phyloP scores from a whole-genome alignment of 2,797 vertebrate genomes.

The Spinus olivaceus region DNA sequence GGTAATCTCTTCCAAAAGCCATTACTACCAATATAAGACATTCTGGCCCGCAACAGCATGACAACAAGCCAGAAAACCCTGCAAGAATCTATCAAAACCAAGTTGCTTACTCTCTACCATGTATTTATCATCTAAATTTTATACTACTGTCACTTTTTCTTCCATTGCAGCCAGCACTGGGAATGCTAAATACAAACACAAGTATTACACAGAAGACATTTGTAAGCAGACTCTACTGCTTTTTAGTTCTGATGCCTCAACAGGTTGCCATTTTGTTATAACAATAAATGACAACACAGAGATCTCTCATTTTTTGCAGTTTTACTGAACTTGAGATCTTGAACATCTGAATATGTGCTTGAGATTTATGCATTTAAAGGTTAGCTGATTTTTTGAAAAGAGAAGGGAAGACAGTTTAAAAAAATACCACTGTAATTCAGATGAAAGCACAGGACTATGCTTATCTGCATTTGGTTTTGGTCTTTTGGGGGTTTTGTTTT shows the following conservation, averaged over 20 bases:
- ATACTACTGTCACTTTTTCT: not conserved
- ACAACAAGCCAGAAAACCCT: not conserved
- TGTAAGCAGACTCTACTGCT: not conserved
- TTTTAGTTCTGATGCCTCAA: not conserved
- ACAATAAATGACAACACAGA: not conserved
- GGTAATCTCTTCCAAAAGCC: not conserved
- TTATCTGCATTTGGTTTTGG: not conserved
- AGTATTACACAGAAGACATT: not conserved
- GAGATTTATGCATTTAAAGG: not conserved
- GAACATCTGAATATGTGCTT: not conserved
- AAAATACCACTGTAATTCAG: not conserved
- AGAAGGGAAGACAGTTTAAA: not conserved
- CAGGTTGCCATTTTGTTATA: not conserved
- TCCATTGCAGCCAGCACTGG: not conserved
- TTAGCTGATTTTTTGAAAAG: not conserved
- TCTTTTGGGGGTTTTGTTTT: not conserved
- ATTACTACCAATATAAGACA: not conserved
- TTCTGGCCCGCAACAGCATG: not conserved
- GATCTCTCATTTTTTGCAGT: not conserved
- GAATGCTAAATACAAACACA: not conserved
- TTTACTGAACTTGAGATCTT: not conserved
- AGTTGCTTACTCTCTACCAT: not conserved
- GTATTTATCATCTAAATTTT: not conserved
- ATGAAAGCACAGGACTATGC: not conserved
- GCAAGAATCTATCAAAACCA: not conserved